Conservation (phyloP, 1,140 invertebrate species). For the honey bee (Apis mellifera) region DNA sequence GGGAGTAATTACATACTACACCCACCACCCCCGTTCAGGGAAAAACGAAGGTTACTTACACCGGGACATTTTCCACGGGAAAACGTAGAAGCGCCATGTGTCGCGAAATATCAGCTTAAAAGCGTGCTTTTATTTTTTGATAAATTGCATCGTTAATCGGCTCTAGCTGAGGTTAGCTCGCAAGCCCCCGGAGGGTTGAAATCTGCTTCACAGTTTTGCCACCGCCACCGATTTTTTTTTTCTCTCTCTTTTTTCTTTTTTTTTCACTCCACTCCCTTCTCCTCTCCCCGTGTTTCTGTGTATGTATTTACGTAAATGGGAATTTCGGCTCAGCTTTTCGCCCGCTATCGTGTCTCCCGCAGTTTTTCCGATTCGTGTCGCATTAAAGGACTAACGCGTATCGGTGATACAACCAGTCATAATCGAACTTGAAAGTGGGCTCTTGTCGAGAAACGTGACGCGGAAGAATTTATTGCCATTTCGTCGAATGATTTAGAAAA, state of each 20-base stretch:
- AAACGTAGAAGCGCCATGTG: slow-evolving; percentile 59
- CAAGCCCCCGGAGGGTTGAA: slow-evolving; percentile 56
- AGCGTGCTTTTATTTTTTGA: slow-evolving; percentile 75
- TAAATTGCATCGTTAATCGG: slow-evolving; percentile 73
- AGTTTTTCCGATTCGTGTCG: slow-evolving; percentile 35
- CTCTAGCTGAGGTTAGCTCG: slow-evolving; percentile 59
- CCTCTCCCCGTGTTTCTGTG: slow-evolving; percentile 22
- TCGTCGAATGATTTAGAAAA: not conserved
- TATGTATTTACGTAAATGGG: slow-evolving; percentile 58
- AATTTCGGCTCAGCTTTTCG: slow-evolving; percentile 45
- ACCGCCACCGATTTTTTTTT: slow-evolving; percentile 15
- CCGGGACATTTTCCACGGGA: slow-evolving; percentile 54
- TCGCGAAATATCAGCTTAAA: slow-evolving; percentile 74
- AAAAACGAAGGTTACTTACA: slow-evolving; percentile 59
- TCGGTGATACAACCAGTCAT: slow-evolving; percentile 28
- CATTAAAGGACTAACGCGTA: slow-evolving; percentile 49
- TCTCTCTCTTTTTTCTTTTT: too few relatives aligned
- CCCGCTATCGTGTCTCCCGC: slow-evolving; percentile 10
- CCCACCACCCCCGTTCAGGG: not conserved
- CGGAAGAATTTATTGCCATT: not conserved
- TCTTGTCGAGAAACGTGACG: not conserved
- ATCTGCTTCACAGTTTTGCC: slow-evolving; percentile 52
- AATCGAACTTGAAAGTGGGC: not conserved
- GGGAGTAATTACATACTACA: slow-evolving; percentile 35
- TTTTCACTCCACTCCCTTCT: not conserved